Conservation (phyloP, 2,797 vertebrate genomes). For the Falco cherrug region DNA sequence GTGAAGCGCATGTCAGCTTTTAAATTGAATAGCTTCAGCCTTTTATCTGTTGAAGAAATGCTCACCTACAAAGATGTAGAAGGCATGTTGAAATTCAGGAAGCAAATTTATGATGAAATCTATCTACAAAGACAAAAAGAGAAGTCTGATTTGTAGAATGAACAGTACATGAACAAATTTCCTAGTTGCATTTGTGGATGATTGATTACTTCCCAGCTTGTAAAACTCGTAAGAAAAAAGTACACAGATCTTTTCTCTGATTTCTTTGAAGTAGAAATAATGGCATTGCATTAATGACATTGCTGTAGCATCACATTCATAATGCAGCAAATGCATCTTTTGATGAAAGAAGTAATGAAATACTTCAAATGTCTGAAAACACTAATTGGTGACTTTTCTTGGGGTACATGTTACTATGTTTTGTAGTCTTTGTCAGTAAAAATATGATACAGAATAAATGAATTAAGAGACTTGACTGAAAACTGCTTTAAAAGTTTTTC, state of each 20-base stretch:
- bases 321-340: slow-evolving; percentile 42
- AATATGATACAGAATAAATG: neutral
- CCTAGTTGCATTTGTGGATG: neutral
- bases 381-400: neutral
- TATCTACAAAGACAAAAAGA: slow-evolving; percentile 40
- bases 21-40: slow-evolving; percentile 54
- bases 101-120: slow-evolving; percentile 82
- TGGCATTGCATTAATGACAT: neutral
- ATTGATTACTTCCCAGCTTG: slow-evolving; percentile 4
- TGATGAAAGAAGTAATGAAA: slow-evolving; percentile 18
- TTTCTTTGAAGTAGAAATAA: slow-evolving; percentile 38
- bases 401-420: neutral
- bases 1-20: slow-evolving; percentile 63
- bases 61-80: slow-evolving; percentile 84
- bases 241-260: neutral
- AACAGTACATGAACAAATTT: neutral
- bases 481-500: neutral
- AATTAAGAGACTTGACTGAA: neutral
- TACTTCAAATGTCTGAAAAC: slow-evolving; percentile 35
- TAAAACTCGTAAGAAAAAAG: neutral
- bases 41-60: slow-evolving; percentile 88
- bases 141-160: slow-evolving; percentile 20
- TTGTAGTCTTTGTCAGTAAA: neutral
- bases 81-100: slow-evolving; percentile 89
- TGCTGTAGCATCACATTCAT: slow-evolving; percentile 7